Conservation (phyloP, 2,113 vertebrate species). For the Oryzias javanicus region DNA sequence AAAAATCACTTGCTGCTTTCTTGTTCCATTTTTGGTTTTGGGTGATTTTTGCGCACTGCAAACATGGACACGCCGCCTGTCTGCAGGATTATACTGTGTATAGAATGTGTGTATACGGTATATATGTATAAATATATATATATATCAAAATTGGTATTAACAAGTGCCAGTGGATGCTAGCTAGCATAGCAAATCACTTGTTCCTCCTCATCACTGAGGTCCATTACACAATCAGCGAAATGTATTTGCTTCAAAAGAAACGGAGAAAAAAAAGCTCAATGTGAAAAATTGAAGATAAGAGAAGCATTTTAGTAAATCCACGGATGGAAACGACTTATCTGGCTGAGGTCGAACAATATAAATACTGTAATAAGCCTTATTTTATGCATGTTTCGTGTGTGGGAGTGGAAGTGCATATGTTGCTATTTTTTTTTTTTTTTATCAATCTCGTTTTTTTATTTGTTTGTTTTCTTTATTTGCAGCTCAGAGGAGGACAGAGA, state of each 20-base stretch:
- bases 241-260: slow-evolving; percentile 32
- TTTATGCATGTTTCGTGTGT: slow-evolving; percentile 71
- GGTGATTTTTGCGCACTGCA: slow-evolving; percentile 24
- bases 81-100: slow-evolving; percentile 5
- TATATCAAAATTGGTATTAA: slow-evolving; percentile 36
- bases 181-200: slow-evolving; percentile 29
- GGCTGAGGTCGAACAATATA: slow-evolving; percentile 58
- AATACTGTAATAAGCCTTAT: slow-evolving; percentile 69
- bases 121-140: slow-evolving; percentile 16
- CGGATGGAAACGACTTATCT: slow-evolving; percentile 45
- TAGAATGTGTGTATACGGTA: neutral
- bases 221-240: slow-evolving; percentile 42
- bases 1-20: slow-evolving; percentile 62
- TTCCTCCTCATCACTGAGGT: slow-evolving; percentile 33
- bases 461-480: slow-evolving; percentile 53
- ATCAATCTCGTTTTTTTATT: slow-evolving; percentile 23
- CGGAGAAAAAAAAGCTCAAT: slow-evolving; percentile 23
- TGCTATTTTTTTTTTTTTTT: slow-evolving; percentile 52
- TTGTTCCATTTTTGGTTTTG: slow-evolving; percentile 11
- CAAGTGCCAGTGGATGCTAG: slow-evolving; percentile 52
- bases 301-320: slow-evolving; percentile 30
- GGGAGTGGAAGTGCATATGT: slow-evolving; percentile 57
- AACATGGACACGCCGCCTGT: slow-evolving; percentile 24
- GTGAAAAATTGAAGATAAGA: slow-evolving; percentile 37
- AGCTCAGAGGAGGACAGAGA: slow-evolving; percentile 39